Base-by-base conservation (phyloP, 2,888 invertebrate genomes). In the Argynnis bischoffii region DNA sequence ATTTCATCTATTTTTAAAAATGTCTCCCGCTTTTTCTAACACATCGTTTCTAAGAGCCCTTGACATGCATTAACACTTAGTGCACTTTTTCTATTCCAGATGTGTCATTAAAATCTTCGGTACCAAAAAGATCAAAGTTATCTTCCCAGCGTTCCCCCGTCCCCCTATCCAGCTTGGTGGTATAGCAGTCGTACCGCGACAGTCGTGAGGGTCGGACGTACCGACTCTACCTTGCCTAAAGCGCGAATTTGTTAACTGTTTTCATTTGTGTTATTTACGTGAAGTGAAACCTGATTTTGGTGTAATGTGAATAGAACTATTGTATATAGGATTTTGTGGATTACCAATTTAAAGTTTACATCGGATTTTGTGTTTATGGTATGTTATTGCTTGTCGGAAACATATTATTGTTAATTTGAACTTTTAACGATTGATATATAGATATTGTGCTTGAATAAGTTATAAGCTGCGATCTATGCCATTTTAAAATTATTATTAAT, bases 51-150 rank as follows among this genome's bases (percentile, higher is more conserved):
- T 74, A 82, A 81, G 80, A 89, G 88, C 87, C 87, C 89, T 90
- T 88, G 89, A 91, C 90, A 91, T 88, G 91, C 88, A 91, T 92
- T 92, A 90, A 92, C 92, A 92, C 92, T 90, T 90, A 90, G 79
- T 82, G 85, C 81, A 87, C 86, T 91, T 92, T 92, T 92, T 92
- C 88, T 87, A 84, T 83, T 86, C 88, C 92, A 91, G 90, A 90
- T 92, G 90, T 88, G 87, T 91, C 92, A 92, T 92, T 92, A 90
- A 90, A 92, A 90, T 90, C 89, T 87, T 85, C 89, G 81, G 83
- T 82, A 86, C 88, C 87, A 89, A 90, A 92, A 90, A 92, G 92
- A 91, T 92, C 91, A 90, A 91, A 92, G 90, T 92, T 92, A 90
- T 91, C 89, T 89, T 83, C 83, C 87, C 83, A 78, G 83, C 81